Evolutionary conservation across 2,113 vertebrate species (phyloP), one percentile per base, ranked within the genome.

Genomic region (Phylloscopus trochiloides): DNA sequence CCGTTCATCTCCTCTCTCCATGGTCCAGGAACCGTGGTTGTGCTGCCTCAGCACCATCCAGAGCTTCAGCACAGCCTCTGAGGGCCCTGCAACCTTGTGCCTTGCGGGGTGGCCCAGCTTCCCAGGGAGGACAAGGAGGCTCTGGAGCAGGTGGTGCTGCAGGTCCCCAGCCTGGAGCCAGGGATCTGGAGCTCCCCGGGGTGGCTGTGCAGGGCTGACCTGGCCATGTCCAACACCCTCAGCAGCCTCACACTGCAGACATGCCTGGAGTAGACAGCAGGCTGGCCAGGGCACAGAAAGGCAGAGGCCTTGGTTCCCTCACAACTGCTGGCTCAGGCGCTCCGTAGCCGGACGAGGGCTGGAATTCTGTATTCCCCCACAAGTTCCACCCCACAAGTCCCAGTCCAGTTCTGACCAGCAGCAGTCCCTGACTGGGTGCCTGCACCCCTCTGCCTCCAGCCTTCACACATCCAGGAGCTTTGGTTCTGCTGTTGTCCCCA

Each of bases 281-380:
- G 67, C 20, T 22, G 34, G 68, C 22, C 13, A 18, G 42, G 67
- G 63, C 38, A 24, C 65, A 36, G 68, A 10, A 21, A 14, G 2
- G 51, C 55, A n/a, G 38, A 52, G 57, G 32, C 28, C 32, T 66
- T 32, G 0, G 21, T 38, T 62, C 68, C 83, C 42, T 87, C 80
- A 2, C 29, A 3, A 8, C 14, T 7, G 59, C 51, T 61, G 59
- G 22, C 61, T 67, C 9, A 2, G 5, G 28, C 3, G 0, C 52
- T 65, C 15, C 1, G 14, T 45, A 17, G n/a, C 21, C 0, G 0
- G 5, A 5, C 1, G 0, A 22, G 29, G 45, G 36, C 52, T 63
- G 71, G 34, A 9, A 38, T 24, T 38, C 10, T 7, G 17, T 12
- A 0, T 43, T 25, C 17, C 67, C 22, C 13, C 36, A 11, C 48